Conservation (phyloP, 1,140 invertebrate genomes). For the Trichonephila inaurata region DNA sequence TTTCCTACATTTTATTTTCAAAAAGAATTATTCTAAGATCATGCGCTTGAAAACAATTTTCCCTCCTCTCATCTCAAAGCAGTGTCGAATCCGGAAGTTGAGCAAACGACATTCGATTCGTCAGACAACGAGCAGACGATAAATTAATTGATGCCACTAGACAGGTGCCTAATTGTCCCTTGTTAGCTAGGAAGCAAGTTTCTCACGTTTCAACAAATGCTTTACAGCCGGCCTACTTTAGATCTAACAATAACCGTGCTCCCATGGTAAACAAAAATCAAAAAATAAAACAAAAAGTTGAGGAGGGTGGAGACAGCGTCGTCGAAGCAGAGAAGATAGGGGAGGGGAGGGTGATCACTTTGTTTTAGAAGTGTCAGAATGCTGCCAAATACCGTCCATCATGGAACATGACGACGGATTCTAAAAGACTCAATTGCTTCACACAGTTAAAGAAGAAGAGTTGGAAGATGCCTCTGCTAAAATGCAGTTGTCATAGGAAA, state of each 20-base stretch:
- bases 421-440: background rate
- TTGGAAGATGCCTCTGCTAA: background rate
- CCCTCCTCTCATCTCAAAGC: background rate
- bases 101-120: background rate
- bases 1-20: too few relatives aligned
- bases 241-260: conserved; percentile 39
- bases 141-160: conserved; percentile 7
- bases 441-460: background rate
- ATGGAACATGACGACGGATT: background rate
- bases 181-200: conserved; percentile 16
- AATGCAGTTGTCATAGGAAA: background rate
- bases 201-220: conserved; percentile 15
- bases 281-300: too few relatives aligned
- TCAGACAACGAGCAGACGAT: conserved; percentile 52
- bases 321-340: background rate
- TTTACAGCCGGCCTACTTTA: conserved; percentile 27
- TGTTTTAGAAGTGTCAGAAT: background rate
- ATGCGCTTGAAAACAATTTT: background rate
- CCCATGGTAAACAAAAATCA: background rate
- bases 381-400: background rate
- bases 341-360: background rate
- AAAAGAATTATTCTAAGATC: too few relatives aligned
- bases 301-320: background rate
- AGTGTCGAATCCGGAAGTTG: background rate
- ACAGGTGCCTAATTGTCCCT: conserved; percentile 42